Percentiles rank a stretch among this genome's conserved stretches.
phyloP scores from a whole-genome alignment of 2,113 vertebrate species.

The Entomyzon cyanotis region DNA sequence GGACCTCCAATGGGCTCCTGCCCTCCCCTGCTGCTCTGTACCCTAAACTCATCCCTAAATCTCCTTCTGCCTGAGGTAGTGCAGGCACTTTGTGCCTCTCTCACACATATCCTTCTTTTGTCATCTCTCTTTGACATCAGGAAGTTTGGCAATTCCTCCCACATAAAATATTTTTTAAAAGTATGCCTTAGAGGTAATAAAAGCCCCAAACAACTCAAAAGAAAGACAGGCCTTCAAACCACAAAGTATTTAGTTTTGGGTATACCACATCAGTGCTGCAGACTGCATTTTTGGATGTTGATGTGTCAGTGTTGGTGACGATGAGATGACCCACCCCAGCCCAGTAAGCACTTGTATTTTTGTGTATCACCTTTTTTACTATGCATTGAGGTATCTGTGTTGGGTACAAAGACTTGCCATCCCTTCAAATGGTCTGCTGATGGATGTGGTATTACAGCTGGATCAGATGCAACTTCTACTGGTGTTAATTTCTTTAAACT shows the following conservation, averaged over 20 bases:
- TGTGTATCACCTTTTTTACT: neutral
- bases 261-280: neutral
- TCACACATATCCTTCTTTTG: rapidly evolving
- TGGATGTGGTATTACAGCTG: neutral
- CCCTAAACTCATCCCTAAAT: neutral
- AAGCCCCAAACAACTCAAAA: rapidly evolving
- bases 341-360: neutral
- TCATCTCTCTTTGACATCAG: neutral
- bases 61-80: neutral
- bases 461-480: neutral
- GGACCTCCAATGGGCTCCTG: neutral
- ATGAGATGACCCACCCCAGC: neutral
- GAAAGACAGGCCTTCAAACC: neutral
- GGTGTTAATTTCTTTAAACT: neutral
- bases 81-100: neutral
- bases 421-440: neutral
- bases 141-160: neutral
- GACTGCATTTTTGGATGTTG: neutral
- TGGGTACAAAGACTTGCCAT: neutral
- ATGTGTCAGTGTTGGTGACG: neutral
- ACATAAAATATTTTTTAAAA: neutral
- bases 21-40: neutral
- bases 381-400: neutral
- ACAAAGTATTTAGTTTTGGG: neutral
- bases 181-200: rapidly evolving